Percentiles rank a stretch among this genome's conserved stretches.
Conservation (phyloP, 2,113 vertebrate species). For the Neotragus moschatus region DNA sequence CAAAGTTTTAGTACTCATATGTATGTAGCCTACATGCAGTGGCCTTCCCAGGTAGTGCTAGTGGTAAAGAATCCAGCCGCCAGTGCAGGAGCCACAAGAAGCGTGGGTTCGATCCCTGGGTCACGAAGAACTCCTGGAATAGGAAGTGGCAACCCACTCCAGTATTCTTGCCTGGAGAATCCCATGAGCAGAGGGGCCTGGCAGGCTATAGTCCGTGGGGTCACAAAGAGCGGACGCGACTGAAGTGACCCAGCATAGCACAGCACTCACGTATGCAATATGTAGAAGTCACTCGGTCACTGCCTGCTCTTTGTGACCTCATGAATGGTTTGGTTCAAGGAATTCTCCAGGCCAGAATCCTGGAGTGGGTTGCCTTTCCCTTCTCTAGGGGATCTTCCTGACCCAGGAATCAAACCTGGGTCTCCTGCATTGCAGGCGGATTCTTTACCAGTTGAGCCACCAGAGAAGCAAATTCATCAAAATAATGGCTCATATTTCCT, state of each 20-base stretch:
- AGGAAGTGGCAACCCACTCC: not conserved
- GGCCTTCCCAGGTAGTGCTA: not conserved
- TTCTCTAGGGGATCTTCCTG: not conserved
- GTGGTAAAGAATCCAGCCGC: not conserved
- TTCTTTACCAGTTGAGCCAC: not conserved
- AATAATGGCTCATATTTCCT: not conserved
- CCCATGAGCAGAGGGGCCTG: not conserved
- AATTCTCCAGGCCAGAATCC: not conserved
- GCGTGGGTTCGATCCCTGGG: not conserved
- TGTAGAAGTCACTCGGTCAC: not conserved
- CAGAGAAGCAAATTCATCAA: not conserved
- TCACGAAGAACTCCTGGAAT: not conserved
- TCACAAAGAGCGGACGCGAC: fast-evolving
- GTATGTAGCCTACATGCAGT: fast-evolving
- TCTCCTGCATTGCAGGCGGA: not conserved
- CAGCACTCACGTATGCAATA: not conserved
- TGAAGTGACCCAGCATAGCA: not conserved
- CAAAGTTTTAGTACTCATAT: not conserved
- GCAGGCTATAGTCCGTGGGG: not conserved
- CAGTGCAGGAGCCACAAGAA: not conserved
- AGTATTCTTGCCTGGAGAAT: not conserved
- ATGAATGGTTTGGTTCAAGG: no score
- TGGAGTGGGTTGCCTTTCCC: not conserved
- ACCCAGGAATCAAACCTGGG: not conserved
- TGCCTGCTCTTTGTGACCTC: not conserved